Evolutionary conservation across 2,113 vertebrate species (phyloP).

Genomic region (Phyllopteryx taeniolatus): DNA sequence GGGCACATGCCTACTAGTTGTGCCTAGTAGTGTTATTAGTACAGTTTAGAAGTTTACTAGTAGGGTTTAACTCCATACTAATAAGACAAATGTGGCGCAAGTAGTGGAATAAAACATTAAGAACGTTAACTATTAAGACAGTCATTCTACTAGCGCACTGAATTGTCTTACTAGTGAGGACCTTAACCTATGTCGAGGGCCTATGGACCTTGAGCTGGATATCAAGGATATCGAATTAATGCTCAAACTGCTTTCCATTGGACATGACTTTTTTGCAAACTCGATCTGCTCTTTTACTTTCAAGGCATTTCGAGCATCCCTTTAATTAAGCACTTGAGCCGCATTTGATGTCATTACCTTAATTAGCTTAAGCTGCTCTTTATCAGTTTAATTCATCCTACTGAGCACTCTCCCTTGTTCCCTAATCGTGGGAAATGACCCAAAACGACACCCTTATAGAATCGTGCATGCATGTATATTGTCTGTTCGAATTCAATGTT

Average conservation of each 20-base stretch:
- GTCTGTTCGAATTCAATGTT: neutral
- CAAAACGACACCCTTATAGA: neutral
- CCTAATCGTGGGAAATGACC: neutral
- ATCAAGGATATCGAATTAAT: neutral
- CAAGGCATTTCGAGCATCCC: constrained; percentile 15
- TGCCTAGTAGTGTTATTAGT: too few species aligned
- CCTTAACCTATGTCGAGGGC: too few species aligned
- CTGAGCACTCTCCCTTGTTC: constrained; percentile 21
- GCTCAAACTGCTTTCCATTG: neutral
- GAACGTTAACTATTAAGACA: too few species aligned
- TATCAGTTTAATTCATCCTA: constrained; percentile 12
- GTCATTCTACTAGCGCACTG: too few species aligned
- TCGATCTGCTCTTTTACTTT: constrained; percentile 52
- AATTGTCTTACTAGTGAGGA: too few species aligned
- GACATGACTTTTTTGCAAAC: constrained; percentile 75
- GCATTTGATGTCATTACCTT: constrained; percentile 25
- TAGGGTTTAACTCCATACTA: too few species aligned
- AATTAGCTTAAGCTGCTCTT: constrained; percentile 12
- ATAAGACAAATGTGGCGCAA: too few species aligned
- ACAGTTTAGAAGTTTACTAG: too few species aligned
- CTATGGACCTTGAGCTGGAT: neutral
- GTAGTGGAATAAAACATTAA: too few species aligned
- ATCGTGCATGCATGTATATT: neutral
- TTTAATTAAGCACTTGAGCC: constrained; percentile 16
- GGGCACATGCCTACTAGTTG: too few species aligned